A percentile compares a stretch with the other conserved stretches of the same genome.
These are phyloP conservation scores for Arothron firmamentum DNA, from an alignment of 2,113 vertebrate species.

Conservation along the genomic window DNA sequence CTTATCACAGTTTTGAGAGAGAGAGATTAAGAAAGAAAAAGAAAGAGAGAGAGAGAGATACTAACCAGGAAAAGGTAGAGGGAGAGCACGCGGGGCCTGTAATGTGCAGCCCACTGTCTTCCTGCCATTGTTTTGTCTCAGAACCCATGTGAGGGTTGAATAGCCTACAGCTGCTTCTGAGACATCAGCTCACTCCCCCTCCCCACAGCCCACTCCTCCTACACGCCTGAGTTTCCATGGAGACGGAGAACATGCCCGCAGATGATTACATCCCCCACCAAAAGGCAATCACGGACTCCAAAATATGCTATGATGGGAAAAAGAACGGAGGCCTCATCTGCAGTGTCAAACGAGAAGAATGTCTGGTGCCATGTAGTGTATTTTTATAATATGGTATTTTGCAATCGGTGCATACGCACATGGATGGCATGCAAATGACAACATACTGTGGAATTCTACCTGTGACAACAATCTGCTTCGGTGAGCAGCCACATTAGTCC, in stretches of 20 bases:
- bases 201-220: conserved; percentile 17
- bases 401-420: not conserved
- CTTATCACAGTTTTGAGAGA: conserved; percentile 2
- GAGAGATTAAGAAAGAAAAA: not conserved
- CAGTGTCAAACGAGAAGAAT: too few relatives aligned
- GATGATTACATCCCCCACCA: conserved; percentile 36
- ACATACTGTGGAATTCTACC: conserved; percentile 16
- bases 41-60: not conserved
- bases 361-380: not conserved
- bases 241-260: conserved; percentile 45
- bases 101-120: conserved; percentile 55
- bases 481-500: not conserved
- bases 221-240: conserved; percentile 60
- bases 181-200: conserved; percentile 16
- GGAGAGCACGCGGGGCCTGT: conserved; percentile 37
- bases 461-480: conserved; percentile 3
- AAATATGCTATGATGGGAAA: not conserved
- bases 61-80: not conserved
- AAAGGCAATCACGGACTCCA: conserved; percentile 20
- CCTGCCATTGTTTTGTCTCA: conserved; percentile 72
- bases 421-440: conserved; percentile 4
- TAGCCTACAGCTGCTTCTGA: conserved; percentile 29
- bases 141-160: conserved; percentile 36
- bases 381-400: not conserved
- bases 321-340: not conserved